Evolutionary conservation across 1,140 invertebrate species (phyloP).

Genomic region (Uloborus diversus): DNA sequence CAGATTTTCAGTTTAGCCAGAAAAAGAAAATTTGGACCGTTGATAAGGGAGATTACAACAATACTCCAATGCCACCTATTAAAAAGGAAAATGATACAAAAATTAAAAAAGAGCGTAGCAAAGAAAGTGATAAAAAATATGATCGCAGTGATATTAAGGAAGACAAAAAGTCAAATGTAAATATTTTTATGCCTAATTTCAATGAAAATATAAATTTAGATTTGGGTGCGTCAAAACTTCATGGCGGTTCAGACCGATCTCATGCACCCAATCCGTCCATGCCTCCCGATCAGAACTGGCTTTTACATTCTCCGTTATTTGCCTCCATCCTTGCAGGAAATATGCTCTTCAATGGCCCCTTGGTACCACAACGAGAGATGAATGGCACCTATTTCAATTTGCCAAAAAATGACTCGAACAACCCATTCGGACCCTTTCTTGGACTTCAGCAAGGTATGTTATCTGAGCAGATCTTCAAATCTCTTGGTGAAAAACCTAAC

Average conservation of each 20-base stretch:
- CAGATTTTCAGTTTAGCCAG: not conserved
- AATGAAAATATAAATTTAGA: constrained; percentile 52
- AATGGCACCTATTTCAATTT: constrained; percentile 56
- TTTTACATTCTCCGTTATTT: constrained; percentile 57
- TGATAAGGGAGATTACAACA: constrained; percentile 28
- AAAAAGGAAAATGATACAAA: constrained; percentile 37
- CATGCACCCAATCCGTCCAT: constrained; percentile 54
- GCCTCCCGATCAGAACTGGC: constrained; percentile 48
- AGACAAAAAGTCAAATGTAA: constrained; percentile 51
- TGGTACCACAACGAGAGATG: constrained; percentile 44
- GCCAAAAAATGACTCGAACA: constrained; percentile 50
- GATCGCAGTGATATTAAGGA: constrained; percentile 24
- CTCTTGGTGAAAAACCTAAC: constrained; percentile 49
- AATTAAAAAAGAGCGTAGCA: constrained; percentile 23
- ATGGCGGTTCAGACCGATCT: constrained; percentile 15
- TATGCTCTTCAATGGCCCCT: constrained; percentile 57
- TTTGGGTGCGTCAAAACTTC: constrained; percentile 24
- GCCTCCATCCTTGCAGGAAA: constrained; percentile 57
- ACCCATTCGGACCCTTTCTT: constrained; percentile 48
- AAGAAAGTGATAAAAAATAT: constrained; percentile 36
- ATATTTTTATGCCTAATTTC: constrained; percentile 55
- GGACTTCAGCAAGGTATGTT: constrained; percentile 45
- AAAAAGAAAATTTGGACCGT: not conserved
- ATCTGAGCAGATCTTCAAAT: constrained; percentile 49
- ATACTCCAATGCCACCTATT: constrained; percentile 2